Conservation (phyloP, 2,113 vertebrate genomes). For the Elanoides forficatus region DNA sequence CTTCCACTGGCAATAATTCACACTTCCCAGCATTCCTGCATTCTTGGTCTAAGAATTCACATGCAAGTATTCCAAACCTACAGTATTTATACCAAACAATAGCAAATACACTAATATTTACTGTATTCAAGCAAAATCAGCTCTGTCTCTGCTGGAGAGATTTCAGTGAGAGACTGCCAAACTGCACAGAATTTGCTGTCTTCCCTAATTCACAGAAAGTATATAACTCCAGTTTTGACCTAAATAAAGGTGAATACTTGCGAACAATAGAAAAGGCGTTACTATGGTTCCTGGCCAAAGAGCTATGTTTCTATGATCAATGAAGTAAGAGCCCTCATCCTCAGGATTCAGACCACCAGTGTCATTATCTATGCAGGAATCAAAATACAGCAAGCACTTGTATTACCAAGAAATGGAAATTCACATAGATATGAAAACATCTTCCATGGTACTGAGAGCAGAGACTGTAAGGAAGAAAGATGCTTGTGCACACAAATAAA, state of each 20-base stretch:
- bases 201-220: background rate
- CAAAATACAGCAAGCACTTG: background rate
- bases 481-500: background rate
- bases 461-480: background rate
- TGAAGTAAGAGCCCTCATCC: background rate
- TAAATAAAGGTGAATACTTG: background rate
- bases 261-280: background rate
- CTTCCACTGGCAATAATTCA: background rate
- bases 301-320: background rate
- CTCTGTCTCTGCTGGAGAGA: background rate
- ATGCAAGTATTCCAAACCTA: background rate
- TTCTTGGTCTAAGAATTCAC: background rate
- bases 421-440: background rate
- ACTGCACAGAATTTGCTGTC: background rate
- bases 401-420: background rate
- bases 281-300: background rate
- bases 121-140: background rate
- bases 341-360: background rate
- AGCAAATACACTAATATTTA: background rate
- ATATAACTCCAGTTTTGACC: background rate
- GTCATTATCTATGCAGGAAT: background rate
- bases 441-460: background rate
- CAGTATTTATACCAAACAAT: background rate
- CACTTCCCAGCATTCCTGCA: background rate
- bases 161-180: background rate